These are phyloP conservation scores for Macquaria ambigua DNA, from an alignment of 2,113 vertebrate species.

Conservation along the genomic window DNA sequence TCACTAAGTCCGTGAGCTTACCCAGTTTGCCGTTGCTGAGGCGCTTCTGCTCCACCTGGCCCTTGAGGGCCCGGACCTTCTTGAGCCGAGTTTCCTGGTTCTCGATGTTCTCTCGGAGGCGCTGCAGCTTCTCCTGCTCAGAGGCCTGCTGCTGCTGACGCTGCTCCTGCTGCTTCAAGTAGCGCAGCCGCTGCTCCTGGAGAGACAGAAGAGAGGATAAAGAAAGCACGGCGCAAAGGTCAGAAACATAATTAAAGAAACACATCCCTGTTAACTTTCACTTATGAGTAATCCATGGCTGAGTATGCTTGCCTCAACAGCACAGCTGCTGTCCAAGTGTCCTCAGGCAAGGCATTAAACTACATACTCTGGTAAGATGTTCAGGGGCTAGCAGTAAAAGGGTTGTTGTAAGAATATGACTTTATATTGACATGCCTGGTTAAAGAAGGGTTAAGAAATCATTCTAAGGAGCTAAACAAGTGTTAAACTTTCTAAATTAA, in stretches of 20 bases:
- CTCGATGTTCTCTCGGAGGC: constrained; percentile 93
- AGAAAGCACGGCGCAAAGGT: background rate
- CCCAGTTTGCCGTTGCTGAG: constrained; percentile 96
- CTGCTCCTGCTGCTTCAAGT: constrained; percentile 95
- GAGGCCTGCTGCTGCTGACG: constrained; percentile 92
- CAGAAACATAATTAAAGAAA: constrained; percentile 8
- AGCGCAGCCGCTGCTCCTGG: constrained; percentile 94
- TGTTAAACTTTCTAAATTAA: background rate
- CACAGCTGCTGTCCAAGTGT: background rate
- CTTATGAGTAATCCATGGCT: background rate
- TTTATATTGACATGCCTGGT: background rate
- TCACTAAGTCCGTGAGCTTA: constrained; percentile 69
- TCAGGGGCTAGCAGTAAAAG: background rate
- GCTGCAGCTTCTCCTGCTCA: constrained; percentile 94
- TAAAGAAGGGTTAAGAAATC: background rate
- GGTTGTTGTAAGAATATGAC: background rate
- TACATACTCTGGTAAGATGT: background rate
- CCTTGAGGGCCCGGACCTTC: constrained; percentile 94
- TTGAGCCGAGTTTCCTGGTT: constrained; percentile 95
- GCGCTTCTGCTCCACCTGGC: constrained; percentile 97
- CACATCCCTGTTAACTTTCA: background rate
- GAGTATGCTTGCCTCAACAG: background rate
- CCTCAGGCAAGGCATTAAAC: background rate
- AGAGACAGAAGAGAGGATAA: background rate
- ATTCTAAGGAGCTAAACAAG: background rate